Percentiles rank a stretch among this genome's conserved stretches.
Evolutionary conservation across 1,140 invertebrate genomes (phyloP).

Genomic region (Pygmarrhopalites habei): DNA sequence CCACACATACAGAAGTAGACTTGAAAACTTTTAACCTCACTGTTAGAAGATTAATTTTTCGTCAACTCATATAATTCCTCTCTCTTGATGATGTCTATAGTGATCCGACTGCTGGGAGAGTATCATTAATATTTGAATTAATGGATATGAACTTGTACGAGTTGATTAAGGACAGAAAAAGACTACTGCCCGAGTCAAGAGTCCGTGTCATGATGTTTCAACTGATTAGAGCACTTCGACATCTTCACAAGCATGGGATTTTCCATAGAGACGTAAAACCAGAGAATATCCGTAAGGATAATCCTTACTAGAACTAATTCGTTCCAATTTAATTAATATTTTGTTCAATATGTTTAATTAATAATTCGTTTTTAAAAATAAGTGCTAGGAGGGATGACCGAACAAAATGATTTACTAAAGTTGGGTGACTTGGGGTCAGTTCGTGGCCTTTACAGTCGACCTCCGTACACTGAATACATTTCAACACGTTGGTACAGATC

Average conservation of each 20-base stretch:
- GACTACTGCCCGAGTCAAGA: slow-evolving; percentile 26
- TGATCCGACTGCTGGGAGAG: slow-evolving; percentile 48
- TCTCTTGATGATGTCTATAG: no score
- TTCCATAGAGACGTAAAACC: slow-evolving; percentile 65
- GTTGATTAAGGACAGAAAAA: slow-evolving; percentile 49
- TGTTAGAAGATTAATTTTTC: no score
- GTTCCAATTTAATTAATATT: no score
- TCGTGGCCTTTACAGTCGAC: slow-evolving; percentile 51
- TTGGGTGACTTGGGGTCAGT: slow-evolving; percentile 58
- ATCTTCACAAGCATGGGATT: slow-evolving; percentile 55
- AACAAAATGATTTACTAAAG: slow-evolving; percentile 54
- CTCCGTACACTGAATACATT: slow-evolving; percentile 63
- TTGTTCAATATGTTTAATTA: no score
- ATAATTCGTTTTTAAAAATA: no score
- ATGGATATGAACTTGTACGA: slow-evolving; percentile 66
- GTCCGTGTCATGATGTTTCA: slow-evolving; percentile 43
- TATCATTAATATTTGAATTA: slow-evolving; percentile 57
- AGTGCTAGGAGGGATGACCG: no score
- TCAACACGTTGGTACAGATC: slow-evolving; percentile 64
- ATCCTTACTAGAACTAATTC: no score
- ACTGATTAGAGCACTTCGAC: slow-evolving; percentile 50
- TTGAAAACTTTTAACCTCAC: no score
- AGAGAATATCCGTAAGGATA: slow-evolving; percentile 63
- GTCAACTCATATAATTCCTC: no score
- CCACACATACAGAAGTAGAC: no score